Base-by-base conservation (phyloP, 2,797 vertebrate species). In the Pangasius larnaudii region DNA sequence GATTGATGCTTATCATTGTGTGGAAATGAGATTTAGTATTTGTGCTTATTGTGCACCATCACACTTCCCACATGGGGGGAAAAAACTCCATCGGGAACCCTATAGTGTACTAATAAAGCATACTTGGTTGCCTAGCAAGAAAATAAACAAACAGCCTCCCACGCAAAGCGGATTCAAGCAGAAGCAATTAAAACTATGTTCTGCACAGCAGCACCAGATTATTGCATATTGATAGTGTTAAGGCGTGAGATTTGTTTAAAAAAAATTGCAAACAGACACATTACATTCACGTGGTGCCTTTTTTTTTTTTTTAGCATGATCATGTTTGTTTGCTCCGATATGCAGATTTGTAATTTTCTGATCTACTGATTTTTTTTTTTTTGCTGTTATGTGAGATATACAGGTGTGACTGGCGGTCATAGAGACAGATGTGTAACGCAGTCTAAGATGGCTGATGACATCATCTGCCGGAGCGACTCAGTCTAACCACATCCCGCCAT, bases 101-200 rank as follows among this genome's bases (percentile, higher is more conserved):
- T 67, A 22, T 10, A 58, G 81, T 67, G 42, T 11, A 11, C 81
- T 84, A 51, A 69, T 69, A 67, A 84, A 33, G 61, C 59, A 46
- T 30, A 67, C 81, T 67, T 11, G 27, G 81, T 83, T 83, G 81
- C 81, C 19, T 83, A 83, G 81, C 81, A 67, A 56, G 61, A 22
- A 49, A 83, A 67, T 46, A 83, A 83, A 67, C 61, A 83, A 33
- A 22, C 42, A 16, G 39, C 61, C 42, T 67, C 42, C 81, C 61
- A 65, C 42, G 42, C 61, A 1, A 83, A 51, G 42, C 61, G 19
- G 42, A 51, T 83, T 51, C 61, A 49, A 67, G 27, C 81, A 3
- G 81, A 51, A 51, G 61, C 61, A 83, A 83, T 83, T 83, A 83
- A 65, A 83, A 33, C 27, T 0, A 11, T 49, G 59, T 49, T 83